Evolutionary conservation across 2,888 invertebrate species (phyloP), one percentile per base, ranked within the genome.

Genomic region (Aphidius colemani): DNA sequence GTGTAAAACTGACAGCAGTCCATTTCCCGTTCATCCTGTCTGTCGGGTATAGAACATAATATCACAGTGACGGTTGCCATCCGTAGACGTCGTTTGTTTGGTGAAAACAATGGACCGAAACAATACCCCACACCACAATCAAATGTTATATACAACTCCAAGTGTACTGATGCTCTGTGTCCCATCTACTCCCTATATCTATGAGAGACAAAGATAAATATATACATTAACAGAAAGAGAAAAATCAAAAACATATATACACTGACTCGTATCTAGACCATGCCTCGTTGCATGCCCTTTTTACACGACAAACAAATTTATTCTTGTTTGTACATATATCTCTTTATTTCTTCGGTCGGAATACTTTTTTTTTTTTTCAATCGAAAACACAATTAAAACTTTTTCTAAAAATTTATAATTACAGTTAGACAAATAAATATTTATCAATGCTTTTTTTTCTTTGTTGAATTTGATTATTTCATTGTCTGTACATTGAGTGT

Each of bases 1-100:
- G 78, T 75, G 78, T 79, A 79, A 79, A 80, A 78, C 80, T 79
- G 80, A 80, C 80, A 80, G 80, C 76, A 75, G 80, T 80, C 80
- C 78, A 80, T 80, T 80, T 80, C 80, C 80, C 76, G 77, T 77
- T 78, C 75, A 78, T 78, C 69, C 71, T 76, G 78, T 78, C 78
- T 76, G 76, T 71, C 71, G 74, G 76, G 57, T 48, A 43, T 57
- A 51, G 61, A 65, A 65, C 58, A 65, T 65, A 74, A 75, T 76
- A 79, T 79, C 79, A 76, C 73, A 74, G 57, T 78, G 78, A 80
- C 80, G 78, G 80, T 80, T 80, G 30, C 30, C 79, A 78, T 76
- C 80, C 57, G 78, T 78, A 79, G 77, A 77, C 78, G 78, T 75
- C 78, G 79, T 80, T 80, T 80, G 80, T 80, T 80, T 79, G 75